Conservation (phyloP, 1,140 invertebrate genomes). For the Drosophila willistoni region DNA sequence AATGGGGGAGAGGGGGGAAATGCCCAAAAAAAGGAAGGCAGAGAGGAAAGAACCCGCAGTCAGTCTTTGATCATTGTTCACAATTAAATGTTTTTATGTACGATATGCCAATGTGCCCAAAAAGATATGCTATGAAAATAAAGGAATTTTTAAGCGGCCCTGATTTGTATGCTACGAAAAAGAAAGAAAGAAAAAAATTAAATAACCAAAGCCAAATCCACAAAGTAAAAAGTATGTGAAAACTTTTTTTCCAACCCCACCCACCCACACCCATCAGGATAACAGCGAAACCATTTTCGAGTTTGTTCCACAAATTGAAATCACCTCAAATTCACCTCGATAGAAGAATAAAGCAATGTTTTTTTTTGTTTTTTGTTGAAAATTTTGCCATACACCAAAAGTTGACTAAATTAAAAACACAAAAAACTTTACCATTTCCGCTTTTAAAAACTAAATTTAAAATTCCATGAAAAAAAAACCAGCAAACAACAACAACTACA, state of each 20-base stretch:
- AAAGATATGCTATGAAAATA: slow-evolving; percentile 2
- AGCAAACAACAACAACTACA: slow-evolving; percentile 18
- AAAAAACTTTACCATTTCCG: slow-evolving; percentile 75
- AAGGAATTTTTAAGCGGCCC: slow-evolving; percentile 3
- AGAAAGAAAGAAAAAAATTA: not conserved
- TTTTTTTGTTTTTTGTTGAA: not conserved
- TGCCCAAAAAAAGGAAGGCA: not conserved
- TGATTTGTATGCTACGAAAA: not conserved
- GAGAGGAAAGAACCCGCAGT: not conserved
- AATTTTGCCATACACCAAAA: not conserved
- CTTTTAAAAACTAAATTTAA: slow-evolving; percentile 58
- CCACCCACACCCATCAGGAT: too few species aligned
- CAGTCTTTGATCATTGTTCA: slow-evolving; percentile 17
- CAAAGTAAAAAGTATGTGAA: not conserved
- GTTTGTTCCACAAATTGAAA: not conserved
- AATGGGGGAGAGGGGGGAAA: not conserved
- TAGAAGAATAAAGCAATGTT: not conserved
- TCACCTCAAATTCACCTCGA: not conserved
- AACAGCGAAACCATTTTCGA: too few species aligned
- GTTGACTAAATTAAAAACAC: slow-evolving; percentile 47
- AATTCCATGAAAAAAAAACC: slow-evolving; percentile 52
- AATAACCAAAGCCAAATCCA: not conserved
- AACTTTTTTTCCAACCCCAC: not conserved
- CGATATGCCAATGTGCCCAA: slow-evolving; percentile 1
- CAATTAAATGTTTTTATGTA: slow-evolving; percentile 3